A percentile compares a stretch with the other conserved stretches of the same genome.
Conservation (phyloP, 1,140 invertebrate species). For the Mercenaria mercenaria region DNA sequence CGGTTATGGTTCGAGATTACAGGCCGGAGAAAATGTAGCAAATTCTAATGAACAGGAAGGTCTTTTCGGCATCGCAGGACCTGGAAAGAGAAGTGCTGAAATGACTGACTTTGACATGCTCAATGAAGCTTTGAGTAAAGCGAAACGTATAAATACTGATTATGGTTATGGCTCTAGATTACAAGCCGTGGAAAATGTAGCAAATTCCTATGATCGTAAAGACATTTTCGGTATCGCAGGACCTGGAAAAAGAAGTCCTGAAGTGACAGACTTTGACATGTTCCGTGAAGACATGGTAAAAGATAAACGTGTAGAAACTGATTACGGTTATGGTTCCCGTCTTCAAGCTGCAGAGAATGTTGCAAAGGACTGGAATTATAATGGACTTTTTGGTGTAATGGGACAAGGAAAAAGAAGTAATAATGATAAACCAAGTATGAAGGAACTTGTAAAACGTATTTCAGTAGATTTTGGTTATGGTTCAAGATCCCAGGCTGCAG, state of each 20-base stretch:
- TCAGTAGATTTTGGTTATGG: conserved; percentile 19
- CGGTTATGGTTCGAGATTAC: conserved; percentile 10
- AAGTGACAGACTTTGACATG: neutral
- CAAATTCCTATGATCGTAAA: neutral
- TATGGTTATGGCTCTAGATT: neutral
- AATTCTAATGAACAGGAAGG: neutral
- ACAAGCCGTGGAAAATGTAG: neutral
- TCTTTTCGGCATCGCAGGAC: conserved; percentile 18
- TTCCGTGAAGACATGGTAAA: neutral
- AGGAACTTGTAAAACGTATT: neutral
- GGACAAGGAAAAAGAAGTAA: neutral
- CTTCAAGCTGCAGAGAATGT: neutral
- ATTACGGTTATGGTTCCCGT: neutral
- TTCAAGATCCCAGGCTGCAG: neutral
- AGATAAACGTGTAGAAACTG: neutral
- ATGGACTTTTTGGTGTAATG: neutral
- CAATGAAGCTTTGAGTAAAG: neutral
- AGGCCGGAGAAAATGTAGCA: conserved; percentile 13
- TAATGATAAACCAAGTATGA: neutral
- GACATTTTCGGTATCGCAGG: neutral
- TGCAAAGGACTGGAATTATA: neutral
- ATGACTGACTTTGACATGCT: too few species aligned
- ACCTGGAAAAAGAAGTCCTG: neutral
- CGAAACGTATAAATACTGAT: neutral
- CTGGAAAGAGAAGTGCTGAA: neutral